phyloP scores from a whole-genome alignment of 2,797 vertebrate genomes.

The Sylvia borin region DNA sequence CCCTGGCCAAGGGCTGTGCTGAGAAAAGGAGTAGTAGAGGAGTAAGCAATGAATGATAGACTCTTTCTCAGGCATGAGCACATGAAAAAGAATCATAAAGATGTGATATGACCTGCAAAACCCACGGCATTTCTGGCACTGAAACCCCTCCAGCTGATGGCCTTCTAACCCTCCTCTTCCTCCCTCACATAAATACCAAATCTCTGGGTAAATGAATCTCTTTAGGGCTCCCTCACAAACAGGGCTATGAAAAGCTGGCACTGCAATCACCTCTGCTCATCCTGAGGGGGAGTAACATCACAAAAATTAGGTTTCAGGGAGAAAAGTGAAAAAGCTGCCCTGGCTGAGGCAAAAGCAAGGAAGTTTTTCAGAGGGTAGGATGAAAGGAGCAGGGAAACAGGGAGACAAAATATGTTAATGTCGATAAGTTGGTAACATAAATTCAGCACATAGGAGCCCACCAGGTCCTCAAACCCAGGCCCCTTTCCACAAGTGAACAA shows the following conservation, averaged over 20 bases:
- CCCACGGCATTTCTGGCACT: not conserved
- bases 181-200: accelerated
- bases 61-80: not conserved
- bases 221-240: not conserved
- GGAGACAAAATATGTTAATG: not conserved
- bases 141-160: not conserved
- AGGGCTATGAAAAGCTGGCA: not conserved
- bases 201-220: not conserved
- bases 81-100: not conserved
- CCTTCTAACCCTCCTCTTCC: not conserved
- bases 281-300: not conserved
- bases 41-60: not conserved
- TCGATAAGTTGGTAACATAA: not conserved
- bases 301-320: not conserved
- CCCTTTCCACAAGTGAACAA: not conserved
- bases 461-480: not conserved
- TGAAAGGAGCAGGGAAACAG: not conserved
- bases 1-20: not conserved
- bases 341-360: not conserved
- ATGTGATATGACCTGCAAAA: not conserved
- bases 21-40: not conserved
- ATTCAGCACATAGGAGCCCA: not conserved
- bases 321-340: not conserved
- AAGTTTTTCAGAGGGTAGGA: not conserved
- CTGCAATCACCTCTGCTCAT: not conserved